A percentile compares a stretch with the other conserved stretches of the same genome.
phyloP scores from a whole-genome alignment of 2,888 invertebrate genomes.

The Diplolepis rosae region DNA sequence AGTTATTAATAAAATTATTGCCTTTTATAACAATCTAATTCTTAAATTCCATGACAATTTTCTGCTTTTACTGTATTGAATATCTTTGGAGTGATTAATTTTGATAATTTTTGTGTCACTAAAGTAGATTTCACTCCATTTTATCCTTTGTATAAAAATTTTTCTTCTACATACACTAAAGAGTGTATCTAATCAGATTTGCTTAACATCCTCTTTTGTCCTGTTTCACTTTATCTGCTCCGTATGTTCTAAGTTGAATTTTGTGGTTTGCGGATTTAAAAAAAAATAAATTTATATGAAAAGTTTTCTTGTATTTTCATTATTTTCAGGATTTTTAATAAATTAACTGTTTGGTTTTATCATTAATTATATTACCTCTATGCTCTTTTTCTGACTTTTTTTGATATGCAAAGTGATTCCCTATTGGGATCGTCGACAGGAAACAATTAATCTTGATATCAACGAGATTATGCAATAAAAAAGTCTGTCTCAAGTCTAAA shows the following conservation, averaged over 20 bases:
- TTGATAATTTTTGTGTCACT: background rate
- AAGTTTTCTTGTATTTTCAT: background rate
- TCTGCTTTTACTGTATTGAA: background rate
- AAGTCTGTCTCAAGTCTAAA: background rate
- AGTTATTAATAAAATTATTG: background rate
- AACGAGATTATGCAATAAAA: constrained; percentile 28
- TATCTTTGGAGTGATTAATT: background rate
- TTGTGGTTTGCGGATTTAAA: background rate
- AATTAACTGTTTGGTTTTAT: background rate
- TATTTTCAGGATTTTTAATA: background rate
- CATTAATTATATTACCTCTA: background rate
- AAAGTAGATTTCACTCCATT: constrained; percentile 31
- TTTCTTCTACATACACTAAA: background rate
- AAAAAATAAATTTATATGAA: background rate
- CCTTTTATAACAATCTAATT: background rate
- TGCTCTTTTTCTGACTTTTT: background rate
- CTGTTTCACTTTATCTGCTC: constrained; percentile 24
- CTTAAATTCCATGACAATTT: background rate
- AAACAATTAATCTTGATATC: constrained; percentile 23
- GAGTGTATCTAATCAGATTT: constrained; percentile 9
- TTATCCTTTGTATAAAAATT: constrained; percentile 23
- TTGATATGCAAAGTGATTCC: background rate
- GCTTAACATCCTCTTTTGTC: constrained; percentile 31
- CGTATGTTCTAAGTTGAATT: constrained; percentile 7
- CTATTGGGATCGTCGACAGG: constrained; percentile 19